Conservation (phyloP, 37 sponge, comb jelly and placozoan genomes). For the Amphimedon queenslandica region DNA sequence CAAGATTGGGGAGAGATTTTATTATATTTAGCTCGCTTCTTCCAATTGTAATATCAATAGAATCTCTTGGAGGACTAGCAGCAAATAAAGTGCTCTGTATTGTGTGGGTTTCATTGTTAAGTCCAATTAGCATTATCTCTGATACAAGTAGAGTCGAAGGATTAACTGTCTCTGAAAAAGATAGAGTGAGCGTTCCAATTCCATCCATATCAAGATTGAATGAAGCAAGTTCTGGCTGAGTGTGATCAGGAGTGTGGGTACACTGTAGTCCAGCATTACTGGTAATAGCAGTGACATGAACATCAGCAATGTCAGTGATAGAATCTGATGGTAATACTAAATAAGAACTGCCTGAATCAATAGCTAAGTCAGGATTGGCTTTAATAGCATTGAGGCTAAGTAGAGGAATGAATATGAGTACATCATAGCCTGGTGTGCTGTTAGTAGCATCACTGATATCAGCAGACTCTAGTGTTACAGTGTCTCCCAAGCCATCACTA, state of each 20-base stretch:
- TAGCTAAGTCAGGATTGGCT: constrained; percentile 45
- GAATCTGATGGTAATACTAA: constrained; percentile 31
- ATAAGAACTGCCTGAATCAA: constrained; percentile 32
- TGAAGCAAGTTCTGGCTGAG: constrained; percentile 32
- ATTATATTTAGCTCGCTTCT: constrained; percentile 56
- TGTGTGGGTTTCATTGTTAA: constrained; percentile 24
- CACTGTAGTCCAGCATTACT: constrained; percentile 41
- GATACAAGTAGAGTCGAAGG: constrained; percentile 23
- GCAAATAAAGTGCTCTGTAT: constrained; percentile 20
- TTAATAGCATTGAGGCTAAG: constrained; percentile 67
- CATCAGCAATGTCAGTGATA: constrained; percentile 48
- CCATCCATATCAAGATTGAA: constrained; percentile 64
- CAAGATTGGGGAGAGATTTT: constrained; percentile 59
- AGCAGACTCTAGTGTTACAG: not conserved
- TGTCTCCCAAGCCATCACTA: constrained; percentile 12
- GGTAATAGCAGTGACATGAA: constrained; percentile 25
- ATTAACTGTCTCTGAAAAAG: constrained; percentile 79
- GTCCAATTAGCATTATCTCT: constrained; percentile 47
- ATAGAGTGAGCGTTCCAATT: constrained; percentile 44
- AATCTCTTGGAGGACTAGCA: not conserved
- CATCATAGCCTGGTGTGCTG: constrained; percentile 30
- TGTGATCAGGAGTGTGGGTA: constrained; percentile 55
- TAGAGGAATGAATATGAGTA: constrained; percentile 42
- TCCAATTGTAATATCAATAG: constrained; percentile 38
- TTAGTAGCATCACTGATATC: constrained; percentile 18